These are phyloP conservation scores for Eciton burchellii DNA, from an alignment of 1,140 invertebrate genomes.

Conservation along the genomic window DNA sequence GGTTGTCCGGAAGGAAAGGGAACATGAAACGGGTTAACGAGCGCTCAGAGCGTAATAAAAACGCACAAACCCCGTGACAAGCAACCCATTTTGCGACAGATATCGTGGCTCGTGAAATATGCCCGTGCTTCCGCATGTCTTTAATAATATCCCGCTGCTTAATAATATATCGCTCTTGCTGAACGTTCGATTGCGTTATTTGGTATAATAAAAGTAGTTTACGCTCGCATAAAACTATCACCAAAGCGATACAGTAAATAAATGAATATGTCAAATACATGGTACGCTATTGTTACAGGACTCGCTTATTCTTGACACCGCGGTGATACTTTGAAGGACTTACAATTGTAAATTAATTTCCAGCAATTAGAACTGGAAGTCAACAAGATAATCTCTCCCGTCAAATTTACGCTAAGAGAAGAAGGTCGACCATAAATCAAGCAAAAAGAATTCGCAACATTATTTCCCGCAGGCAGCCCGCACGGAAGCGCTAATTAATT, in stretches of 20 bases:
- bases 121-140: background rate
- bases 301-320: background rate
- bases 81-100: constrained; percentile 17
- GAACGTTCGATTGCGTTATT: background rate
- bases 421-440: background rate
- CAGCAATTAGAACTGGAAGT: background rate
- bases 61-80: constrained; percentile 3
- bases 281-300: background rate
- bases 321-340: background rate
- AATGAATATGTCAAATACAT: background rate
- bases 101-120: background rate
- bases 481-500: constrained; percentile 36
- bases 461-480: background rate
- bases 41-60: constrained; percentile 31
- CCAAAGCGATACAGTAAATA: background rate
- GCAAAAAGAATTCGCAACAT: constrained; percentile 1
- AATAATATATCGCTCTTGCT: too few species aligned
- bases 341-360: constrained; percentile 26
- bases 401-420: background rate
- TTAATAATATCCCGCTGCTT: background rate
- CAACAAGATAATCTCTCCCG: background rate
- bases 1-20: background rate
- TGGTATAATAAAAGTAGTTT: background rate
- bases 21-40: constrained; percentile 12
- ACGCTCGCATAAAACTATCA: background rate